These are phyloP conservation scores for Oxycera nigricornis DNA, from an alignment of 2,888 invertebrate genomes.

Conservation along the genomic window DNA sequence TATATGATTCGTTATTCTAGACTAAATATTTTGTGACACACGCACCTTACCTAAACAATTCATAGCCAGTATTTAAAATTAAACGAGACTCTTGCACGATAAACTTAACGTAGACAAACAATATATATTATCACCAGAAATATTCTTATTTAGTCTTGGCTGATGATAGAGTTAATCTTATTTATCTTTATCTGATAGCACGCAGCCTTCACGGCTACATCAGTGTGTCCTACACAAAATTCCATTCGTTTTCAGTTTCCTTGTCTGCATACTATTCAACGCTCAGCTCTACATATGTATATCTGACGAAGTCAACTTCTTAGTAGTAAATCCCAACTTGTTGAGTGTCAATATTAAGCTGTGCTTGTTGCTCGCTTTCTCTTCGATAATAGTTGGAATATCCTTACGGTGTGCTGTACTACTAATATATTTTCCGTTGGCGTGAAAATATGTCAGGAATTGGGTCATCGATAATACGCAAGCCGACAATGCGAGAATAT, in stretches of 20 bases:
- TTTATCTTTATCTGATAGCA: background rate
- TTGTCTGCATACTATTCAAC: background rate
- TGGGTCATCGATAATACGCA: conserved; percentile 8
- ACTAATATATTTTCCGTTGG: background rate
- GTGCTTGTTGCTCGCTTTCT: background rate
- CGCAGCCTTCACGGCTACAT: too few relatives aligned
- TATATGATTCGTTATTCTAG: too few relatives aligned
- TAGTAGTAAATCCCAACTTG: background rate
- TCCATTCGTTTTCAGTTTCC: background rate
- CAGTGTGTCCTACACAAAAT: too few relatives aligned
- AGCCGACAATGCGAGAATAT: background rate
- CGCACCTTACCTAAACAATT: too few relatives aligned
- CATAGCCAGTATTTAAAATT: too few relatives aligned
- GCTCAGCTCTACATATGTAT: background rate
- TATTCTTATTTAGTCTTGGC: background rate
- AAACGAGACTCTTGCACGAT: too few relatives aligned
- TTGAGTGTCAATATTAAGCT: background rate
- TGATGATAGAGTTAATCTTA: background rate
- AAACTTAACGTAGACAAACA: too few relatives aligned
- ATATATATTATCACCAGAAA: too few relatives aligned
- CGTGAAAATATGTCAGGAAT: conserved; percentile 26
- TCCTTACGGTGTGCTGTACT: background rate
- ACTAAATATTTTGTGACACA: too few relatives aligned
- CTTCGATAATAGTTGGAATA: background rate
- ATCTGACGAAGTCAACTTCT: background rate